These are phyloP conservation scores for Polyploca ridens DNA, from an alignment of 2,888 invertebrate species.

Conservation along the genomic window DNA sequence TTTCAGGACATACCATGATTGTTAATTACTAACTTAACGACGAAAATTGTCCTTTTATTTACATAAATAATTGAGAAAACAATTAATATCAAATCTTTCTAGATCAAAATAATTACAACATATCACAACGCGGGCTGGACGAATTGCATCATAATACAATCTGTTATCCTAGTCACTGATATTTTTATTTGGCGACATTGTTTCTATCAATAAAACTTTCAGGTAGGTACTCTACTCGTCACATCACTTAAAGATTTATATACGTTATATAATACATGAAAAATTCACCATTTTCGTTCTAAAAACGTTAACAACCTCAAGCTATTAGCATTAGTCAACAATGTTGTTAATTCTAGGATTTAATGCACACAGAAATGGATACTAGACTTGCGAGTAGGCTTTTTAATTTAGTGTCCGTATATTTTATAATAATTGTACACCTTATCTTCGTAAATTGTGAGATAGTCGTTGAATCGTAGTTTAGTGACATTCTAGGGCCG, in stretches of 20 bases:
- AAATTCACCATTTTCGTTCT: conserved; percentile 81
- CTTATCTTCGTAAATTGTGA: conserved; percentile 29
- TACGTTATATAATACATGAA: conserved; percentile 79
- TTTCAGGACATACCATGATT: background rate
- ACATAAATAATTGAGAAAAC: background rate
- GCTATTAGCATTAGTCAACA: conserved; percentile 85
- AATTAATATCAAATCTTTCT: background rate
- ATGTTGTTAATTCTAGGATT: conserved; percentile 82
- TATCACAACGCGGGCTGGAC: conserved; percentile 3
- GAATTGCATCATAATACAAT: conserved; percentile 3
- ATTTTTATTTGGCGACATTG: background rate
- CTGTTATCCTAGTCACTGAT: background rate
- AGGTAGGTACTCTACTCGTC: conserved; percentile 9
- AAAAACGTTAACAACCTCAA: conserved; percentile 84
- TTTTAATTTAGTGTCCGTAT: conserved; percentile 41
- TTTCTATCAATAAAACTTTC: background rate
- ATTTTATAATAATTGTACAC: conserved; percentile 27
- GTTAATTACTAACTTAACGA: background rate
- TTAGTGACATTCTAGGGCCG: conserved; percentile 11
- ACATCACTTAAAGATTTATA: conserved; percentile 38
- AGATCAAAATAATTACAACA: background rate
- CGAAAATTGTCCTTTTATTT: background rate
- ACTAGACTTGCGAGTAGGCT: conserved; percentile 67
- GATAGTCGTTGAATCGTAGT: conserved; percentile 20
- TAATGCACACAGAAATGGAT: conserved; percentile 79